These are phyloP conservation scores for Trididemnum nubilum DNA, from an alignment of 23 tunicate genomes.

Conservation along the genomic window DNA sequence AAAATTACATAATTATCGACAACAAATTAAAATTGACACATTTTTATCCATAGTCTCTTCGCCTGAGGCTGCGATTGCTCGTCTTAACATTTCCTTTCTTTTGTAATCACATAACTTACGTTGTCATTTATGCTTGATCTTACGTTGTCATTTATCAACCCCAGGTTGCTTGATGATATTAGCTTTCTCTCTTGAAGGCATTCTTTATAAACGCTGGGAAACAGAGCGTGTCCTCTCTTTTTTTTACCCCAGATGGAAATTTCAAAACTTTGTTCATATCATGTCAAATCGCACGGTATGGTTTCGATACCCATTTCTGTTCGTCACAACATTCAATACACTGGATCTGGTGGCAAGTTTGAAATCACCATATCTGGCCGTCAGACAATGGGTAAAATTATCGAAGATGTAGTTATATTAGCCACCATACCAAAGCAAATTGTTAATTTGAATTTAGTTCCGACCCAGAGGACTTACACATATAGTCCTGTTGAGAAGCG, in stretches of 20 bases:
- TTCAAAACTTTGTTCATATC: conserved; percentile 93
- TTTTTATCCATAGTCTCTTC: too few relatives aligned
- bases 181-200: conserved; percentile 98
- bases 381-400: conserved; percentile 82
- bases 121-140: conserved; percentile 98
- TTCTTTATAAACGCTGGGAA: conserved; percentile 88
- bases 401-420: conserved; percentile 70
- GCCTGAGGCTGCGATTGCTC: too few relatives aligned
- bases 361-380: conserved; percentile 75
- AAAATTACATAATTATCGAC: too few relatives aligned
- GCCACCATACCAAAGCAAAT: conserved; percentile 87
- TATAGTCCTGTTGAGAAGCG: conserved; percentile 50
- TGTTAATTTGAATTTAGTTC: conserved; percentile 59
- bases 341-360: conserved; percentile 84
- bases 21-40: too few relatives aligned
- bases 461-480: conserved; percentile 61
- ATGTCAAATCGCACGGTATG: conserved; percentile 80
- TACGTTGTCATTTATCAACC: conserved; percentile 79
- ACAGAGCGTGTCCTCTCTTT: conserved; percentile 85
- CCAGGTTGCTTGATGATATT: conserved; percentile 86
- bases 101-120: too few relatives aligned
- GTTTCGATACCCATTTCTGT: conserved; percentile 79
- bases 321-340: conserved; percentile 75
- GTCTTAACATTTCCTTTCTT: too few relatives aligned
- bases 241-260: conserved; percentile 96